phyloP scores from a whole-genome alignment of 2,113 vertebrate genomes.

The Poeciliopsis prolifica region DNA sequence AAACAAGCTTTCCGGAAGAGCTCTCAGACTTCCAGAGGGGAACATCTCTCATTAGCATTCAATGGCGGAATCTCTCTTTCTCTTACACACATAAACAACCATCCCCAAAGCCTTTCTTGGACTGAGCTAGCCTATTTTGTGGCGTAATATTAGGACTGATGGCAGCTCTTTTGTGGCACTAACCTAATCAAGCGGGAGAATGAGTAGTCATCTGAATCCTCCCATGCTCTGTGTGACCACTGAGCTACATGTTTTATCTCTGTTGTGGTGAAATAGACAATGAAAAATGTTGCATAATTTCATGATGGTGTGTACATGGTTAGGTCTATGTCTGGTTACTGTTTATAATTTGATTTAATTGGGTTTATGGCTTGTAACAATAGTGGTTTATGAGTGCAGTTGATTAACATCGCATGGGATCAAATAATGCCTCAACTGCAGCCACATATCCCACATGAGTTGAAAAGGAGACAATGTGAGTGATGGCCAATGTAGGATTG shows the following conservation, averaged over 20 bases:
- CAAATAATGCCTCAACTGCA: too few species aligned
- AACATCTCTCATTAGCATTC: constrained; percentile 29
- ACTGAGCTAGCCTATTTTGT: constrained; percentile 41
- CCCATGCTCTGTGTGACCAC: neutral
- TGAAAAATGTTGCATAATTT: neutral
- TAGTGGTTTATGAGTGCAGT: too few species aligned
- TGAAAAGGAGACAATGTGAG: too few species aligned
- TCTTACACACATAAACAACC: neutral
- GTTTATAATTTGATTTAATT: neutral
- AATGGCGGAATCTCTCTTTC: constrained; percentile 6
- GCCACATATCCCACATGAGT: too few species aligned
- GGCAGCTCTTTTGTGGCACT: constrained; percentile 49
- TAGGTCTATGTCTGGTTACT: too few species aligned
- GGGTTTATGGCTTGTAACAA: too few species aligned
- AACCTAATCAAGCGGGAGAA: constrained; percentile 53
- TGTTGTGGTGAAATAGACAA: constrained; percentile 1
- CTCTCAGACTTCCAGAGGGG: constrained; percentile 27
- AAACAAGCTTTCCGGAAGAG: constrained; percentile 55
- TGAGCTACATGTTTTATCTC: constrained; percentile 5
- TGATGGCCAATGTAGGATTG: too few species aligned
- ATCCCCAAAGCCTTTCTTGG: constrained; percentile 2
- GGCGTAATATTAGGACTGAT: constrained; percentile 60
- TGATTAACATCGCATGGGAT: too few species aligned
- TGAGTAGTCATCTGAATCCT: constrained; percentile 35
- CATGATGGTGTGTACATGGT: too few species aligned